A percentile compares a stretch with the other conserved stretches of the same genome.
phyloP scores from a whole-genome alignment of 2,113 vertebrate genomes.

The Willisornis vidua region DNA sequence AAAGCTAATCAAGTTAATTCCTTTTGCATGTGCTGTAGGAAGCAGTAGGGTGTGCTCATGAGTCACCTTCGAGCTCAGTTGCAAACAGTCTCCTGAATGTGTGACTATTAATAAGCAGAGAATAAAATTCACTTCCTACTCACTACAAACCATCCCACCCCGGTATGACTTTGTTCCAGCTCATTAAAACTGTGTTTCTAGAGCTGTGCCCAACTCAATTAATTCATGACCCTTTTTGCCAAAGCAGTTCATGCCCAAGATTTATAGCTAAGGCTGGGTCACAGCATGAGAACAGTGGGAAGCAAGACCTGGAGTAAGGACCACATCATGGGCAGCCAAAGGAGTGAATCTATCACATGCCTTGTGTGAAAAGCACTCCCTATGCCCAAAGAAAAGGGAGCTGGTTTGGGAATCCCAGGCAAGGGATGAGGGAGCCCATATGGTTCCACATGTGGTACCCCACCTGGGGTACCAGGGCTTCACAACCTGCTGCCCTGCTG shows the following conservation, averaged over 20 bases:
- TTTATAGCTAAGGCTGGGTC: accelerated
- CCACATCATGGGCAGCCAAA: not conserved
- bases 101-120: not conserved
- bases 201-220: not conserved
- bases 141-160: not conserved
- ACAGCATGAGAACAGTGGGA: not conserved
- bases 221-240: not conserved
- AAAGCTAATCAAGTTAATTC: not conserved
- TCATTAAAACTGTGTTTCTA: slow-evolving; percentile 33
- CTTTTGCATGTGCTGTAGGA: not conserved
- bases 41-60: slow-evolving; percentile 40
- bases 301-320: not conserved
- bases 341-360: not conserved
- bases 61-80: not conserved
- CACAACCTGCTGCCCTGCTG: not conserved
- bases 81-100: not conserved
- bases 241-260: not conserved
- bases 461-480: not conserved
- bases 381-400: not conserved
- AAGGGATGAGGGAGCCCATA: not conserved
- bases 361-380: not conserved
- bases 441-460: accelerated
- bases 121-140: not conserved
- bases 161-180: slow-evolving; percentile 25
- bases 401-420: not conserved